Conservation (phyloP, 1,140 invertebrate genomes). For the Pogonognathellus flavescens region DNA sequence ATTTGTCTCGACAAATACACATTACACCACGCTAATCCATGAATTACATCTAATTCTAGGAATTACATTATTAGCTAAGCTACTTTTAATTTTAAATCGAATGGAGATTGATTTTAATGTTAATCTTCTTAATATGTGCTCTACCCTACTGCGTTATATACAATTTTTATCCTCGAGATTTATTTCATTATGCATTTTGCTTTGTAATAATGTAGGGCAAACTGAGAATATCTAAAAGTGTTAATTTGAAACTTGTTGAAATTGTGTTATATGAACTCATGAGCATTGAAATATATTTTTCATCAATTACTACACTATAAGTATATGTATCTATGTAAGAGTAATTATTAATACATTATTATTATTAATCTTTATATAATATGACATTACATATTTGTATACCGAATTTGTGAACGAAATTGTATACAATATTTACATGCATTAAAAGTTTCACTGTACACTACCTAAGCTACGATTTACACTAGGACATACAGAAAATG, state of each 20-base stretch:
- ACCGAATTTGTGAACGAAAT: conserved; percentile 34
- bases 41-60: too few relatives aligned
- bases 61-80: too few relatives aligned
- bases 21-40: too few relatives aligned
- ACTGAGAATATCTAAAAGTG: background rate
- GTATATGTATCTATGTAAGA: conserved; percentile 3
- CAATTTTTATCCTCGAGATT: background rate
- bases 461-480: too few relatives aligned
- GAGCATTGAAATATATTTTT: conserved; percentile 47
- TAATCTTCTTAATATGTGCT: too few relatives aligned
- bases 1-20: too few relatives aligned
- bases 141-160: background rate
- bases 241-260: too few relatives aligned
- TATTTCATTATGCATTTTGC: background rate
- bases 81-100: too few relatives aligned
- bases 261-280: conserved; percentile 11
- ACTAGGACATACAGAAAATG: background rate
- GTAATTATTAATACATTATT: conserved; percentile 3
- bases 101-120: too few relatives aligned
- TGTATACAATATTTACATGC: conserved; percentile 17
- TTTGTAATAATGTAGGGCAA: background rate
- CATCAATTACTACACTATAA: conserved; percentile 5
- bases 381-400: conserved; percentile 24
- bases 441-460: background rate
- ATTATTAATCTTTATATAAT: conserved; percentile 7